Evolutionary conservation across 2,113 vertebrate genomes (phyloP), one percentile per base, ranked within the genome.

Genomic region (Calcarius ornatus): DNA sequence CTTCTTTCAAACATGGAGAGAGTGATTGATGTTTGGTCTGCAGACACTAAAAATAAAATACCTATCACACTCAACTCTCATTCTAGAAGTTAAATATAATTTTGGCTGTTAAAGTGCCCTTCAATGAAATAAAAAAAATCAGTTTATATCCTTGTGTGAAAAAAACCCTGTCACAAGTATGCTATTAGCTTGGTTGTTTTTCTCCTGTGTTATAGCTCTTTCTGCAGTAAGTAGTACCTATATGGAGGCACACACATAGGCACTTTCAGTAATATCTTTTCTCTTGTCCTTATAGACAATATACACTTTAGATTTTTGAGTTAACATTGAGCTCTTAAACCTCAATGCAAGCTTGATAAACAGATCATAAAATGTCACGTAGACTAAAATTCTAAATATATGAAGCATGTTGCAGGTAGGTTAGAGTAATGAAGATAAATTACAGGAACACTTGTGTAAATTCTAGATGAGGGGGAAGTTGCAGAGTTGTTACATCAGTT

Each of bases 1-100:
- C 31, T 87, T 50, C 66, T 78, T 30, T 84, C 37, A 84, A 50
- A 90, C 20, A 65, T 5, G 21, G 43, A 80, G 43, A 90, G 63
- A 88, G 81, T 83, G 71, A 96, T 42, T 95, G 82, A 83, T 90
- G 63, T 81, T 91, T 86, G 15, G 40, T 83, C 84, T 91, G 60
- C 63, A 90, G 56, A 86, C 77, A 63, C 63, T 81, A 48, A 95
- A 92, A 95, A 72, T 78, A 89, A 90, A 91, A 81, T 30, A 75
- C 0, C 0, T 81, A 59, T 37, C 64, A 51, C 35, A 70, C 78
- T 68, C 42, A 68, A 61, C 42, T 61, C 51, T 92, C 75, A 77
- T 86, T 92, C 81, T 91, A 45, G 53, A 96, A 89, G 73, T 78
- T 86, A 95, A 91, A 79, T 57, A 92, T 15, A 0, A 60, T 83